Percentiles rank a stretch among this genome's conserved stretches.
These are phyloP conservation scores for Odocoileus hemionus DNA, from an alignment of 2,113 vertebrate genomes.

Conservation along the genomic window DNA sequence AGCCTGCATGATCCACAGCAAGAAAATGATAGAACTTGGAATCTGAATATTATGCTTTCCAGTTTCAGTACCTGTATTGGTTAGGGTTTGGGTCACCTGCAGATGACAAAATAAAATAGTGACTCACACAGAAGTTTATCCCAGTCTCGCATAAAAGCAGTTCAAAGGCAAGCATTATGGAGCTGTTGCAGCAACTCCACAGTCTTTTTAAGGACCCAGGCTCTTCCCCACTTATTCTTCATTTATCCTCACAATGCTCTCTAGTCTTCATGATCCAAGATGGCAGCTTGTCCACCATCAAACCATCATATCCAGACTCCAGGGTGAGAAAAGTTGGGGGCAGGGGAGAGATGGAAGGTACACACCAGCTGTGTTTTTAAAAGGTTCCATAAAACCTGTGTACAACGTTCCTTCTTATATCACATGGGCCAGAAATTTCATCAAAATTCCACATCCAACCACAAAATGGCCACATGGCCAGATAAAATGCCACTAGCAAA, in stretches of 20 bases:
- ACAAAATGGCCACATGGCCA: neutral
- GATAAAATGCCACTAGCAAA: neutral
- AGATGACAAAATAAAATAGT: conserved; percentile 8
- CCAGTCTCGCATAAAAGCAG: neutral
- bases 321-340: neutral
- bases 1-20: neutral
- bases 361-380: neutral
- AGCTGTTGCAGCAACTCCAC: neutral
- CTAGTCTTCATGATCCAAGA: neutral
- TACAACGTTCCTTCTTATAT: neutral
- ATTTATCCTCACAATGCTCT: neutral
- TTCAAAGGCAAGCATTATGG: neutral
- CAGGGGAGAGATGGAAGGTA: neutral
- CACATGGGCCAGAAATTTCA: neutral
- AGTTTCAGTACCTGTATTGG: neutral
- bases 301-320: neutral
- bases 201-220: neutral
- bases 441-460: neutral
- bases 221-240: neutral
- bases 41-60: neutral
- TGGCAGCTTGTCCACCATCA: neutral
- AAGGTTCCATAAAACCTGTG: neutral
- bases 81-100: neutral
- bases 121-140: neutral
- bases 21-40: conserved; percentile 1